Evolutionary conservation across 2,888 invertebrate genomes (phyloP), one percentile per base, ranked within the genome.

Genomic region (Tupiocoris notatus): DNA sequence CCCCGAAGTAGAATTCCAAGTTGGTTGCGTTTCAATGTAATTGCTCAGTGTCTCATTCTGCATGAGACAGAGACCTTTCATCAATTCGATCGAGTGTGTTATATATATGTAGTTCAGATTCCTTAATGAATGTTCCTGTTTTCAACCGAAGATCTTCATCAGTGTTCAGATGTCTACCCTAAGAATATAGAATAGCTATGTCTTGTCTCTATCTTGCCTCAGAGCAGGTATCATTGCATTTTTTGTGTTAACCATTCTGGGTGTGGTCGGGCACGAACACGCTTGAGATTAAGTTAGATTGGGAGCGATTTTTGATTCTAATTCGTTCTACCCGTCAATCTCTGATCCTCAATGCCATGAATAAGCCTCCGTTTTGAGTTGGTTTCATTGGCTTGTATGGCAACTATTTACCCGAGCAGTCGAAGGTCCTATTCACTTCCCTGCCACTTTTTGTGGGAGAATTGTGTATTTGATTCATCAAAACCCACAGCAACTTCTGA

Each of bases 1-100:
- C 73, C 73, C 73, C 54, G 65, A 65, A 65, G 65, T 75, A 75
- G 75, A 75, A 65, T 75, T 57, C 64, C 75, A 76, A 76, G 76
- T 76, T 76, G 68, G 76, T 76, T 76, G 39, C 56, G 73, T 73
- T 73, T 62, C 73, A 73, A 73, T 73, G 73, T 73, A 73, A 59
- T 58, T 62, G 61, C 73, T 63, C 63, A 61, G 62, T 73, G 62
- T 73, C 24, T 24, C 54, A 64, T 63, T 64, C 74, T 56, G 74
- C 74, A 74, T 74, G 62, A 62, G 22, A 22, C 17, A 59, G n/a
- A n/a, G n/a, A n/a, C n/a, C 7, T 59, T 62, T 22, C 62, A 20
- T 62, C 22, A 16, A 22, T 18, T 16, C 22, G 62, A 21, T 62
- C 22, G 20, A 59, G 20, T 62, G 20, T 62, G 20, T 62, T 16